phyloP scores from a whole-genome alignment of 2,888 invertebrate species.

The Oscheius onirici region DNA sequence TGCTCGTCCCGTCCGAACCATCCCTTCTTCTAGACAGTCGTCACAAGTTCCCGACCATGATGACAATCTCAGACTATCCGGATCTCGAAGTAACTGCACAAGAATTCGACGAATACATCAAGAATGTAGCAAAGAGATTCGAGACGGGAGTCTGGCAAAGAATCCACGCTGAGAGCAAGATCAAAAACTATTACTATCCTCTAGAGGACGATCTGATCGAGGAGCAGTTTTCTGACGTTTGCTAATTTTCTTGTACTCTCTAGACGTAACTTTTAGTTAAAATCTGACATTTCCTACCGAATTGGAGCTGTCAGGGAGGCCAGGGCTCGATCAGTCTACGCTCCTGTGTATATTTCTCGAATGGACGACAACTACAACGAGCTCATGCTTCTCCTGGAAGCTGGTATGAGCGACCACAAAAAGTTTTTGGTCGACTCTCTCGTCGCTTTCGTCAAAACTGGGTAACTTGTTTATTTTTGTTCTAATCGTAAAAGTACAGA shows the following conservation, averaged over 20 bases:
- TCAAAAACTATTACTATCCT: constrained; percentile 15
- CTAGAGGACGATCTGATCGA: constrained; percentile 8
- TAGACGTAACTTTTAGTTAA: background rate
- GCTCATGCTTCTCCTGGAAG: constrained; percentile 1
- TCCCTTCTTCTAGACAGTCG: constrained; percentile 3
- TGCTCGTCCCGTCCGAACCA: constrained; percentile 12
- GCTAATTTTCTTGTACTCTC: background rate
- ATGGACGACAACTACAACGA: constrained; percentile 11
- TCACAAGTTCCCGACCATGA: constrained; percentile 10
- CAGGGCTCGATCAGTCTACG: background rate
- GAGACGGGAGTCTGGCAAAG: background rate
- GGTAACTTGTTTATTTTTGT: background rate
- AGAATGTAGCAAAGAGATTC: background rate
- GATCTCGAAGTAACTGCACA: background rate
- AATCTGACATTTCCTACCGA: constrained; percentile 10
- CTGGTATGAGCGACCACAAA: background rate
- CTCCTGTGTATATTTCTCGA: background rate
- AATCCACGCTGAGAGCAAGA: background rate
- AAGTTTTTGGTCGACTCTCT: constrained; percentile 3
- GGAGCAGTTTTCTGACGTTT: constrained; percentile 14
- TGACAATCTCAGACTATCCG: background rate
- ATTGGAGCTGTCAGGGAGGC: constrained; percentile 10
- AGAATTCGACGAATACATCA: background rate
- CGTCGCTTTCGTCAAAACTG: constrained; percentile 9
- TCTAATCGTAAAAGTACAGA: background rate